Base-by-base conservation (phyloP, 1,140 invertebrate genomes). In the Magallana angulata region DNA sequence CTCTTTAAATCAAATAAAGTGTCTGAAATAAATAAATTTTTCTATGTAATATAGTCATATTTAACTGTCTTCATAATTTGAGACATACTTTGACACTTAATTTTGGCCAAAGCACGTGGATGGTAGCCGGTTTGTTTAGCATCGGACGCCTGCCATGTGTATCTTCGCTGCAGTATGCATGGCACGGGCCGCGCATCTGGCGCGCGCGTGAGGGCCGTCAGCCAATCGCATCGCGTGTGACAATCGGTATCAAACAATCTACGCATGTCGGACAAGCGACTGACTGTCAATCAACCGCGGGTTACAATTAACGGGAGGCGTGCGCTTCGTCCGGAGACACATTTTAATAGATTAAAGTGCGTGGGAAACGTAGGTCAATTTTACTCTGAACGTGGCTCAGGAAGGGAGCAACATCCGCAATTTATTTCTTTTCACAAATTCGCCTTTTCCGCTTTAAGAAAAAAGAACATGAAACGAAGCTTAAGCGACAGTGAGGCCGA, bases 401-500 rank as follows among this genome's bases (percentile, higher is more conserved):
- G 89, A 90, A 89, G 89, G 89, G 90, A 88, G 71, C 68, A 68
- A 85, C 90, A 90, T 88, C 88, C 88, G 89, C 58, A 82, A 58
- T 64, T 81, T 83, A 57, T 89, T 57, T 80, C 62, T 81, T 82
- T 85, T 85, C 81, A 84, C 18, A 68, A 90, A 84, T 89, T 87
- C 86, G 81, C 64, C 76, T 88, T 87, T 87, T 82, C 85, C 84
- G 86, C 62, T 76, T 3, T 18, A 30, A 62, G 60, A 76, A 76
- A 24, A 82, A 60, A 58, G 71, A 91, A 80, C 71, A 95, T 95
- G 95, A 95, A 95, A 90, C 91, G 95, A 84, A 94, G 94, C 86
- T 87, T 95, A 57, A 95, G 94, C 85, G 95, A 95, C 82, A 94
- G 94, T 90, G 95, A 95, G 48, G 94, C 94, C 24, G 95, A 95